A percentile compares a stretch with the other conserved stretches of the same genome.
Conservation (phyloP, 2,888 invertebrate genomes). For the Cephus nigrinus region DNA sequence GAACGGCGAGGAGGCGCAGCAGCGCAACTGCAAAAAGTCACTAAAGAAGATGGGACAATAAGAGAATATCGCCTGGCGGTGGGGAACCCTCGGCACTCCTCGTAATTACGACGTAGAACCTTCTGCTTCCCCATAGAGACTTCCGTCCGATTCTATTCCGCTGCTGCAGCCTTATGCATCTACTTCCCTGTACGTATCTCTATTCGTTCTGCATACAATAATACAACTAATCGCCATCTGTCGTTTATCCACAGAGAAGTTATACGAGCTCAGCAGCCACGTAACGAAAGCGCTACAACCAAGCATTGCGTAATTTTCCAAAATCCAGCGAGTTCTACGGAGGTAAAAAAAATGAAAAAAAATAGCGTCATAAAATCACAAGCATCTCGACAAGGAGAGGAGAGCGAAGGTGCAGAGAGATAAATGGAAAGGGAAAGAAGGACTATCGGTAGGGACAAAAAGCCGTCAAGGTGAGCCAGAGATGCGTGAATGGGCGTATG, state of each 20-base stretch:
- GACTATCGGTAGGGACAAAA: slow-evolving; percentile 40
- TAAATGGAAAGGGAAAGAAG: not conserved
- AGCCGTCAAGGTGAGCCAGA: slow-evolving; percentile 58
- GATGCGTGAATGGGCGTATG: slow-evolving; percentile 62
- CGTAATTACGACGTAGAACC: slow-evolving; percentile 30
- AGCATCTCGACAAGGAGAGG: not conserved
- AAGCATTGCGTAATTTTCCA: not conserved
- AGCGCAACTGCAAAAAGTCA: slow-evolving; percentile 27
- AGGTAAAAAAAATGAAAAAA: not conserved
- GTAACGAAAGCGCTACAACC: not conserved
- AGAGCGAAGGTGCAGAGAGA: not conserved
- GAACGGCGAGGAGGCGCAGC: slow-evolving; percentile 31
- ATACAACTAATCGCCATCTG: not conserved
- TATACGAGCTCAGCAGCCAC: not conserved
- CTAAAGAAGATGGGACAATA: slow-evolving; percentile 34
- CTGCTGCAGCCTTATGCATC: not conserved
- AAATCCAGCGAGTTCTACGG: not conserved
- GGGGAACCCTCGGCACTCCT: slow-evolving; percentile 27
- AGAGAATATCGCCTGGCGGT: slow-evolving; percentile 12
- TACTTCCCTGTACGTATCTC: not conserved
- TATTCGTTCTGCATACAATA: not conserved
- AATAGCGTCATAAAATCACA: not conserved
- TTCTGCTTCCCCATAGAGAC: not conserved
- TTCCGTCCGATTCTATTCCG: not conserved
- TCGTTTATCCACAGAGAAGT: not conserved